Conservation (phyloP, 2,113 vertebrate genomes). For the Poecile atricapillus region DNA sequence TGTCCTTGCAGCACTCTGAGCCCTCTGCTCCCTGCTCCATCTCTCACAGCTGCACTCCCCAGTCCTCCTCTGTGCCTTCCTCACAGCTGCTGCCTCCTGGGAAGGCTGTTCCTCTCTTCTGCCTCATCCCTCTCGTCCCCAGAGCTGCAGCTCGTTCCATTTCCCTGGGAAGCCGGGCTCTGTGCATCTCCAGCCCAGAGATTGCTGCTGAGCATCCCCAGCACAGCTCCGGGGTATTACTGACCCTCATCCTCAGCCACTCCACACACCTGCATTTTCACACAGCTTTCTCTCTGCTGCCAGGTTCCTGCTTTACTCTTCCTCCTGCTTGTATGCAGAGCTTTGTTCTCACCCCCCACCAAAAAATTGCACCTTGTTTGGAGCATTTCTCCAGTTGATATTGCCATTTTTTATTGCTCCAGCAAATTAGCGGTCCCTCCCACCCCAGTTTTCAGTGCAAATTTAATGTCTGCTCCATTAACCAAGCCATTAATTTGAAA, state of each 20-base stretch:
- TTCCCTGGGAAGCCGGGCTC: not conserved
- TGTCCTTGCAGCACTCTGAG: not conserved
- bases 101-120: not conserved
- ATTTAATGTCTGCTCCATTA: conserved; percentile 1
- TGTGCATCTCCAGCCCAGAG: not conserved
- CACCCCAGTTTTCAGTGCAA: not conserved
- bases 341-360: not conserved
- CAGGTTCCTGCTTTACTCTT: not conserved
- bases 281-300: not conserved
- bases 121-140: not conserved
- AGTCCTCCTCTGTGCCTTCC: not conserved
- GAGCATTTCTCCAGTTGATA: not conserved
- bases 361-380: not conserved
- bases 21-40: not conserved
- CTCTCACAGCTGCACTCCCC: not conserved
- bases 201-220: not conserved
- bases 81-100: not conserved
- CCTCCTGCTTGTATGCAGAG: not conserved
- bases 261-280: not conserved
- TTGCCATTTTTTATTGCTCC: not conserved
- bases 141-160: not conserved
- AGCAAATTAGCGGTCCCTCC: not conserved
- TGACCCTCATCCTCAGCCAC: not conserved
- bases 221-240: fast-evolving
- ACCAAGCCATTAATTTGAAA: not conserved